Conservation (phyloP, 1,140 invertebrate genomes). For the Drosophila suzukii region DNA sequence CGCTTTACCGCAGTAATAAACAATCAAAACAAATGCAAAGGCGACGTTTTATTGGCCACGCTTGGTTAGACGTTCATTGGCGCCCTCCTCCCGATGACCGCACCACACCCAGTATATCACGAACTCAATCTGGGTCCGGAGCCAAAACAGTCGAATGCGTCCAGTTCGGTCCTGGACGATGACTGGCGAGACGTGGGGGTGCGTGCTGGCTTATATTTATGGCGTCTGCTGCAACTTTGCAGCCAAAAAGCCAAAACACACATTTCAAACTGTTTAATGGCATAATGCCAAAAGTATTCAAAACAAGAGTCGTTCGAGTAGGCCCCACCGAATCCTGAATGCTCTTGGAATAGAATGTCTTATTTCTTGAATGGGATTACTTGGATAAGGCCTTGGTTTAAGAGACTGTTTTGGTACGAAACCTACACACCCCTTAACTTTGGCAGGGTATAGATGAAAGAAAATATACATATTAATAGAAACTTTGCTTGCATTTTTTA, state of each 20-base stretch:
- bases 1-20: constrained; percentile 78
- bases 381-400: not conserved
- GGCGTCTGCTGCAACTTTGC: constrained; percentile 73
- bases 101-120: constrained; percentile 18
- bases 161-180: constrained; percentile 27
- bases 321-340: not conserved
- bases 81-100: not conserved
- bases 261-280: constrained; percentile 57
- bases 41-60: constrained; percentile 76
- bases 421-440: not conserved
- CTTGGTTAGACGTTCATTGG: constrained; percentile 63
- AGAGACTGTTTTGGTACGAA: not conserved
- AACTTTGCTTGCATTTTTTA: constrained; percentile 70
- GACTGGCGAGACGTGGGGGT: constrained; percentile 57
- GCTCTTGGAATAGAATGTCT: not conserved
- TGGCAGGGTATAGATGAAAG: not conserved
- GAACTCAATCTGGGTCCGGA: constrained; percentile 24
- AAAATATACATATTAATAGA: constrained; percentile 45
- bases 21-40: constrained; percentile 81
- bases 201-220: constrained; percentile 68
- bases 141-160: constrained; percentile 25
- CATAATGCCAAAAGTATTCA: constrained; percentile 65
- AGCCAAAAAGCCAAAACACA: constrained; percentile 68
- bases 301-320: constrained; percentile 32
- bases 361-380: not conserved